Conservation (phyloP, 1,140 invertebrate genomes). For the Battus philenor region DNA sequence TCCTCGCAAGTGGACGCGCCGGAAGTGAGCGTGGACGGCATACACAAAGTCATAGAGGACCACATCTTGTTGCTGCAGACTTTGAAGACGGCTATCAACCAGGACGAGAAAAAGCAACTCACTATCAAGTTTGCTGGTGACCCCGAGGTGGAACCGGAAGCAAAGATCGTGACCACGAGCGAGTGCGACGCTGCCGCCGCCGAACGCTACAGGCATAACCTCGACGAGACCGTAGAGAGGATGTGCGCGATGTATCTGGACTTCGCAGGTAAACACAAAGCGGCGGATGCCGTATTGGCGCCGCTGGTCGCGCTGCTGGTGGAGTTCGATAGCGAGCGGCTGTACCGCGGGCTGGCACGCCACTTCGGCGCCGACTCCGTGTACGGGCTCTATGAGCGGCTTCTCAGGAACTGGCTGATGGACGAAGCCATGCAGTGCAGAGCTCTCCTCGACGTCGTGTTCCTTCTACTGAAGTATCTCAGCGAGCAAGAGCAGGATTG, state of each 20-base stretch:
- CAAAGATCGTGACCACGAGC: not conserved
- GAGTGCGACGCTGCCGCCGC: slow-evolving; percentile 11
- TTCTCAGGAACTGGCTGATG: slow-evolving; percentile 30
- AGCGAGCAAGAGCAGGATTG: slow-evolving; percentile 35
- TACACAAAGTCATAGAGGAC: slow-evolving; percentile 23
- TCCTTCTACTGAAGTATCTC: slow-evolving; percentile 34
- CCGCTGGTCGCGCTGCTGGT: slow-evolving; percentile 29
- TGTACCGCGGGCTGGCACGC: slow-evolving; percentile 27
- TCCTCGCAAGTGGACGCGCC: slow-evolving; percentile 32
- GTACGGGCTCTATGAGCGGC: slow-evolving; percentile 32
- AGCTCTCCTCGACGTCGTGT: slow-evolving; percentile 37
- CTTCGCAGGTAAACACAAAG: slow-evolving; percentile 24
- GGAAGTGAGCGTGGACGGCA: slow-evolving; percentile 18
- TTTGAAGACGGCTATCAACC: slow-evolving; percentile 28
- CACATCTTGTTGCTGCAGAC: slow-evolving; percentile 38
- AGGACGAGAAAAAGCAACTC: slow-evolving; percentile 26
- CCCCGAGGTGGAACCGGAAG: slow-evolving; percentile 18
- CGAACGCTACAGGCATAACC: slow-evolving; percentile 30
- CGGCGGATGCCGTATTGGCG: slow-evolving; percentile 19
- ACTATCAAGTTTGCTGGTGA: slow-evolving; percentile 35
- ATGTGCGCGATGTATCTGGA: slow-evolving; percentile 31
- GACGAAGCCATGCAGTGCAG: slow-evolving; percentile 37
- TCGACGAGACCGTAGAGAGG: slow-evolving; percentile 25
- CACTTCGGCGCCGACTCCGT: slow-evolving; percentile 21
- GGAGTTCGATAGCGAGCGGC: slow-evolving; percentile 28